Evolutionary conservation across 2,888 invertebrate genomes (phyloP), one percentile per base, ranked within the genome.

Genomic region (Campopleginae sp.): DNA sequence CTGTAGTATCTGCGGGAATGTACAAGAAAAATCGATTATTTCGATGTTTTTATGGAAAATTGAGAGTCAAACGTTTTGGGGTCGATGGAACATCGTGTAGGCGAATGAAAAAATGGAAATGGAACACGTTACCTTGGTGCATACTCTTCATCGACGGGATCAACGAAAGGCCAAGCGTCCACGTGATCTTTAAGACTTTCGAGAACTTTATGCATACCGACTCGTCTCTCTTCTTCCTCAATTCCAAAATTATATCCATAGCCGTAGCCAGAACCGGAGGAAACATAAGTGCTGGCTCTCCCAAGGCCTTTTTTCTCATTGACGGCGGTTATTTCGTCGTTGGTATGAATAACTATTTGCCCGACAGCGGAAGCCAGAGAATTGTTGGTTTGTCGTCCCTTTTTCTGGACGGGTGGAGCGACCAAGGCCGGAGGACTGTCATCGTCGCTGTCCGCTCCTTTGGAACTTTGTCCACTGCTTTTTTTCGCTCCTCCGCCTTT

Each of bases 141-240:
- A 92, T 97, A 98, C 91, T 98, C 97, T 92, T 98, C 98, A 90
- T 98, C 98, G 0, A 98, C 98, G 0, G 98, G 98, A 92, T 98
- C 98, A 92, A 97, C 95, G 94, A 99, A 98, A 0, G 98, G 98
- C 98, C 98, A 98, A 0, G 98, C 98, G 93, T 98, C 98, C 81
- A 97, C 96, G 92, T 98, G 98, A 90, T 97, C 96, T 91, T 97
- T 97, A 54, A 98, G 95, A 90, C 97, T 96, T 92, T 98, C 97
- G 81, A 98, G 94, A 82, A 98, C 98, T 95, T 98, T 98, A 94
- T 98, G 97, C 97, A 98, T 97, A 72, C 98, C 98, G 79, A 97
- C 97, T 92, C 97, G 96, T 81, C 98, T 95, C 90, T 98, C 98
- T 92, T 98, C 98, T 88, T 97, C 97, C 66, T 93, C 93, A 42